Conservation (phyloP, 2,888 invertebrate genomes). For the Eupeodes latifasciatus region DNA sequence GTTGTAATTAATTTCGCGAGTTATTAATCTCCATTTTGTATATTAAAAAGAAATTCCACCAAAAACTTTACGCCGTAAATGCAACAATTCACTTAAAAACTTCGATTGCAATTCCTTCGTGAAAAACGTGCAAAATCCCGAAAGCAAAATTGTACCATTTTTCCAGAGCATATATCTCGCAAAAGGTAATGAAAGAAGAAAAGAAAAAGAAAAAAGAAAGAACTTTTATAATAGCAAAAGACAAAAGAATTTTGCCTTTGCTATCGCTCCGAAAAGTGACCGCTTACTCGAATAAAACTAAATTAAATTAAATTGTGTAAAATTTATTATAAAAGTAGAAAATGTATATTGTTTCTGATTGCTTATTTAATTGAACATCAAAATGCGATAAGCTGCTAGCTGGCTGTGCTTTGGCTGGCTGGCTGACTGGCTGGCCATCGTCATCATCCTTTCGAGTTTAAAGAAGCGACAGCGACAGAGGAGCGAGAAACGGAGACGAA, state of each 20-base stretch:
- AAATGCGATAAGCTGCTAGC: conserved; percentile 1
- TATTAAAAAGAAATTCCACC: conserved; percentile 47
- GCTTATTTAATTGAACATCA: conserved; percentile 39
- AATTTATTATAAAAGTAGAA: conserved; percentile 29
- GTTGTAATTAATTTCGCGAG: conserved; percentile 73
- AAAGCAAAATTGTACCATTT: conserved; percentile 56
- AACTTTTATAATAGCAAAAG: conserved; percentile 31
- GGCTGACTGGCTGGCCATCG: conserved; percentile 31
- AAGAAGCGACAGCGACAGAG: conserved; percentile 9
- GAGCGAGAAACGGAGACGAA: conserved; percentile 32
- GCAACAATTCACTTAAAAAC: conserved; percentile 50
- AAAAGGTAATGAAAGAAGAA: conserved; percentile 62
- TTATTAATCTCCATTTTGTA: conserved; percentile 75
- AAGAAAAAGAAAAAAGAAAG: conserved; percentile 28
- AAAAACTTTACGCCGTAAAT: conserved; percentile 59
- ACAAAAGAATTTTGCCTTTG: conserved; percentile 57
- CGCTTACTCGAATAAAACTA: conserved; percentile 10
- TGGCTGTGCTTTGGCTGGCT: not conserved
- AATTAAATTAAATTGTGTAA: conserved; percentile 32
- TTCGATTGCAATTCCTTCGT: conserved; percentile 50
- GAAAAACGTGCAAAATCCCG: conserved; percentile 66
- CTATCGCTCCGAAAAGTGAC: conserved; percentile 21
- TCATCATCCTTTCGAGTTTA: conserved; percentile 61
- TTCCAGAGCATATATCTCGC: conserved; percentile 73
- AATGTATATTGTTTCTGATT: conserved; percentile 53